A percentile compares a stretch with the other conserved stretches of the same genome.
Conservation (phyloP, 2,888 invertebrate genomes). For the Epinotia brunnichana region DNA sequence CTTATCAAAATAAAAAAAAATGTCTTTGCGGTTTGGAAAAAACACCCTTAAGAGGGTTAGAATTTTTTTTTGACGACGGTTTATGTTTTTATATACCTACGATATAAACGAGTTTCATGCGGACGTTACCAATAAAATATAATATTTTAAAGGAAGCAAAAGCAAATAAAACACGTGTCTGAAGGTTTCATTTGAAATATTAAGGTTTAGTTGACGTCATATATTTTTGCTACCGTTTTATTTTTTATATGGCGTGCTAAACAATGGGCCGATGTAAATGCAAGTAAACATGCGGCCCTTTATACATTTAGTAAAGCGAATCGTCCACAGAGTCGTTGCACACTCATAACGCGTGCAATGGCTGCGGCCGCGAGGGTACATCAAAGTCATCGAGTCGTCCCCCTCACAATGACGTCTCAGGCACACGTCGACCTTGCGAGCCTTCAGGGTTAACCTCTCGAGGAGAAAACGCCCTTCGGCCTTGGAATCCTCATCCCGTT, state of each 20-base stretch:
- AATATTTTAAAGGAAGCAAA: slow-evolving; percentile 1
- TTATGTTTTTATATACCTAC: too few species aligned
- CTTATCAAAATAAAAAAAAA: too few species aligned
- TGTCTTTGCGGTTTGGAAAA: too few species aligned
- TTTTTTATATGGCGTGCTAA: slow-evolving; percentile 10
- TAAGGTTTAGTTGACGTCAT: slow-evolving; percentile 7
- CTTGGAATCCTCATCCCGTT: slow-evolving; percentile 64
- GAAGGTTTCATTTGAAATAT: neutral
- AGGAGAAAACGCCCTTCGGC: slow-evolving; percentile 66
- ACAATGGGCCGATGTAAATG: slow-evolving; percentile 29
- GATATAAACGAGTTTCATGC: too few species aligned
- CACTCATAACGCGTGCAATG: slow-evolving; percentile 69
- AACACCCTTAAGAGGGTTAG: too few species aligned
- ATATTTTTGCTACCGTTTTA: slow-evolving; percentile 20
- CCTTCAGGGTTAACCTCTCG: slow-evolving; percentile 72
- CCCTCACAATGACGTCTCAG: slow-evolving; percentile 69
- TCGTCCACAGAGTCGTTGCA: slow-evolving; percentile 45
- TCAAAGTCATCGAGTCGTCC: slow-evolving; percentile 75
- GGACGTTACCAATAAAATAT: too few species aligned
- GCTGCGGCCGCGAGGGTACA: slow-evolving; percentile 68
- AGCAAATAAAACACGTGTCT: neutral
- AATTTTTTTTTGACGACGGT: too few species aligned
- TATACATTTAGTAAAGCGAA: slow-evolving; percentile 40
- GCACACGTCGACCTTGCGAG: slow-evolving; percentile 72
- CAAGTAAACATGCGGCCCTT: slow-evolving; percentile 36